Evolutionary conservation across 2,888 invertebrate genomes (phyloP).

Genomic region (Hermodice carunculata): DNA sequence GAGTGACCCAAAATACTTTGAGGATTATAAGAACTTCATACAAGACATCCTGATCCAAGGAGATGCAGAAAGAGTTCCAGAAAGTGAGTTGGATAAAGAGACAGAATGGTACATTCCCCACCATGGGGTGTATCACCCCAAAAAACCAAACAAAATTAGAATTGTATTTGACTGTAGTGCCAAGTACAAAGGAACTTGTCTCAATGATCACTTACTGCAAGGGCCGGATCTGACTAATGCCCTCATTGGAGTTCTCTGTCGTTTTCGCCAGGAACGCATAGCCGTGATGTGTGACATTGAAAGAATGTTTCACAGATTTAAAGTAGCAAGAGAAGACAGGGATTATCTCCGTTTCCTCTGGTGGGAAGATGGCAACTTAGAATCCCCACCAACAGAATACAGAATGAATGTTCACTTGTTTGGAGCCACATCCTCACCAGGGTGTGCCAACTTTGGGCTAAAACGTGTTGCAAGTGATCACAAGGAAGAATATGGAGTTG

Average conservation of each 20-base stretch:
- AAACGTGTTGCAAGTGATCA: not conserved
- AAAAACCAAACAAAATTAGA: conserved; percentile 24
- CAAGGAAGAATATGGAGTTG: conserved; percentile 5
- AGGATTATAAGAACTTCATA: conserved; percentile 12
- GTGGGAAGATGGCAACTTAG: conserved; percentile 21
- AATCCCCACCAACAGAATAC: conserved; percentile 1
- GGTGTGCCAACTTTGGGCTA: conserved; percentile 23
- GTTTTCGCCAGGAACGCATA: conserved; percentile 27
- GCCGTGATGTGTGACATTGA: conserved; percentile 36
- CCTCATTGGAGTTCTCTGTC: conserved; percentile 21
- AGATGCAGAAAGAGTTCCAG: conserved; percentile 11
- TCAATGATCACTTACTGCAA: conserved; percentile 28
- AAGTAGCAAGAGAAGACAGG: conserved; percentile 15
- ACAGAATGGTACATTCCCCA: conserved; percentile 22
- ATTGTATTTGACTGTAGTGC: conserved; percentile 36
- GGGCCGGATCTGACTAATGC: conserved; percentile 32
- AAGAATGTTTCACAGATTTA: conserved; percentile 34
- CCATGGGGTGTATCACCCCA: conserved; percentile 21
- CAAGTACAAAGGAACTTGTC: conserved; percentile 17
- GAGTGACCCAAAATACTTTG: not conserved
- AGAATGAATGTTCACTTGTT: conserved; percentile 22
- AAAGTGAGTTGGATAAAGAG: not conserved
- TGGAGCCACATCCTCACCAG: conserved; percentile 14
- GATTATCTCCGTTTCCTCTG: conserved; percentile 28
- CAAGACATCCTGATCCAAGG: not conserved